A percentile compares a stretch with the other conserved stretches of the same genome.
Conservation (phyloP, 2,797 vertebrate species). For the Psittacula derbiana region DNA sequence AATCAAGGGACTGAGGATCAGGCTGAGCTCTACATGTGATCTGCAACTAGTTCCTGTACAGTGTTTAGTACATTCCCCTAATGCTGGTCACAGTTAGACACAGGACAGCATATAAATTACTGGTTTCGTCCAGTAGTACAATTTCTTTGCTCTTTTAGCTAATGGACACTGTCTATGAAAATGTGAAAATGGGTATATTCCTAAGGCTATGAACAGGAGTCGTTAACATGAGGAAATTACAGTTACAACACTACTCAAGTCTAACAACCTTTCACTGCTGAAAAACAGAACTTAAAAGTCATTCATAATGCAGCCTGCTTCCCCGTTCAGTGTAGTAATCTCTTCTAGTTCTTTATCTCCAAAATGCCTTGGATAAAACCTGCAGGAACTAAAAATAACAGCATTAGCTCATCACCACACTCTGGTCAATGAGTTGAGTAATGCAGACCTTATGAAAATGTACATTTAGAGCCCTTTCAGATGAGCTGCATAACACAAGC, state of each 20-base stretch:
- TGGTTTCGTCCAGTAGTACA: not conserved
- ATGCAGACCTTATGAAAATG: slow-evolving; percentile 66
- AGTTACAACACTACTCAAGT: not conserved
- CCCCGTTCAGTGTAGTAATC: not conserved
- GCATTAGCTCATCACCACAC: slow-evolving; percentile 54
- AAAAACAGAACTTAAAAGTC: slow-evolving; percentile 19
- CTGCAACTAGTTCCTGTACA: not conserved
- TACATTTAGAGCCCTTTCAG: slow-evolving; percentile 36
- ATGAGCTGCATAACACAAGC: slow-evolving; percentile 57
- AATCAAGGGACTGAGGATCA: not conserved
- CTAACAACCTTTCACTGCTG: slow-evolving; percentile 4
- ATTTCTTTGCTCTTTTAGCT: not conserved
- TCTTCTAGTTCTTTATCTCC: slow-evolving; percentile 33
- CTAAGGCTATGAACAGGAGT: not conserved
- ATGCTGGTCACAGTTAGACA: not conserved
- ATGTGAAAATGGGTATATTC: not conserved
- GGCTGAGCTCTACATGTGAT: not conserved
- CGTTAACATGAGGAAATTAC: not conserved
- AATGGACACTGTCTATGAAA: not conserved
- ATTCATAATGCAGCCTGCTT: not conserved
- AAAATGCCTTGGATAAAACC: slow-evolving; percentile 1
- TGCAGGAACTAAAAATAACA: slow-evolving; percentile 57
- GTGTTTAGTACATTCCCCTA: not conserved
- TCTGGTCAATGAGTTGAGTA: slow-evolving; percentile 68
- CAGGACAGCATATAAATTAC: not conserved